Conservation (phyloP, 2,797 vertebrate genomes). For the Pristis pectinata region DNA sequence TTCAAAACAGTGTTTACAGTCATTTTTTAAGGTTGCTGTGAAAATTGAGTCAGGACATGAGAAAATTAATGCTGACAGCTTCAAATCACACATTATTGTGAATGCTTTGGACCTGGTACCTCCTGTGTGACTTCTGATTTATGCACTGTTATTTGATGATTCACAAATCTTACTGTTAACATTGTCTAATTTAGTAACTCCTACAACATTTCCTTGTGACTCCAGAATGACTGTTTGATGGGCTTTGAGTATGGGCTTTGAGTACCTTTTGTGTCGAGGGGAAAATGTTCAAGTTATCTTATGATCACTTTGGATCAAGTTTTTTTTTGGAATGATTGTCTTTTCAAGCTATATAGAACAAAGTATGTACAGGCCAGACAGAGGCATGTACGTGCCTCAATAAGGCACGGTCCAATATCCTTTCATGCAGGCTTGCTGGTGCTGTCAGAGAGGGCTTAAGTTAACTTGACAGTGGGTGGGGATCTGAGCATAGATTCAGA, state of each 20-base stretch:
- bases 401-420: too few relatives aligned
- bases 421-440: too few relatives aligned
- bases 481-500: too few relatives aligned
- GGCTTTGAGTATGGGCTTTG: neutral
- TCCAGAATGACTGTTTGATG: constrained; percentile 4
- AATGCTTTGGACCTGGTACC: neutral
- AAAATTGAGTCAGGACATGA: neutral
- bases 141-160: neutral
- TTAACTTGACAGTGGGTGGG: too few relatives aligned
- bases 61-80: neutral
- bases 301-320: neutral
- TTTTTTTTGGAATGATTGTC: neutral
- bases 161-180: neutral
- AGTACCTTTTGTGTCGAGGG: neutral
- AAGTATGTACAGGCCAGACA: neutral
- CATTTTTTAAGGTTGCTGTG: neutral
- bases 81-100: neutral
- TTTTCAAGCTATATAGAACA: neutral
- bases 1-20: neutral
- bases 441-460: too few relatives aligned
- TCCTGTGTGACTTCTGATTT: neutral
- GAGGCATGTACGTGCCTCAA: too few relatives aligned
- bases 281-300: neutral
- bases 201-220: neutral
- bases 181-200: neutral